Base-by-base conservation (phyloP, 2,888 invertebrate species). In the Aleiodes alternator region DNA sequence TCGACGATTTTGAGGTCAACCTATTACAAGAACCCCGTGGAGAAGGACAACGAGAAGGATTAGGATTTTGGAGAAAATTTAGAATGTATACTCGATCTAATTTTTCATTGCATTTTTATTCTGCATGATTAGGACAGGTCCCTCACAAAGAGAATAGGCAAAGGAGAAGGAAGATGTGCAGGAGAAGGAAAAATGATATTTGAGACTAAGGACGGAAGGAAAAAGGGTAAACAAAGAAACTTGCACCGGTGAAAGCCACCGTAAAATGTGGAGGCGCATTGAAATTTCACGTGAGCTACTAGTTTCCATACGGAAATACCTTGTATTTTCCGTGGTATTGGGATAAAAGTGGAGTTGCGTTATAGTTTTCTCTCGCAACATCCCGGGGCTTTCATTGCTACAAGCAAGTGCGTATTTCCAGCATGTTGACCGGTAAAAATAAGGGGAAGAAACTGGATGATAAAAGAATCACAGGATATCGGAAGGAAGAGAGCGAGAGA, bases 241-340 rank as follows among this genome's bases (percentile, higher is more conserved):
- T 75, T 76, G 71, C 75, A 75, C 53, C 73, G 72, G 76, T 77
- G 78, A 78, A 78, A 68, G 73, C 31, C 31, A 72, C 76, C 8
- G 38, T 38, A 66, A 75, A 76, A 76, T 73, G 38, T 38, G 59
- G 74, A 73, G 66, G 83, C 84, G 83, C 85, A 84, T 86, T 82
- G 84, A 79, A 80, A 80, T 79, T 77, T 64, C 16, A 64, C 73
- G 77, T 80, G 56, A 83, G 82, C 83, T 82, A 80, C 80, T 81
- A 82, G 81, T 81, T 83, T 81, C 83, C 83, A 84, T 84, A 83
- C 81, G 69, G 79, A 81, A 81, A 78, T 75, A 78, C 79, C 81
- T 81, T 77, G 77, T 81, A 79, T 56, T 31, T 23, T 61, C 43
- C 43, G 8, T 29, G 12, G 29, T 38, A 59, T 59, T 59, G 34